Evolutionary conservation across 2,113 vertebrate species (phyloP).

Genomic region (Sorex araneus): DNA sequence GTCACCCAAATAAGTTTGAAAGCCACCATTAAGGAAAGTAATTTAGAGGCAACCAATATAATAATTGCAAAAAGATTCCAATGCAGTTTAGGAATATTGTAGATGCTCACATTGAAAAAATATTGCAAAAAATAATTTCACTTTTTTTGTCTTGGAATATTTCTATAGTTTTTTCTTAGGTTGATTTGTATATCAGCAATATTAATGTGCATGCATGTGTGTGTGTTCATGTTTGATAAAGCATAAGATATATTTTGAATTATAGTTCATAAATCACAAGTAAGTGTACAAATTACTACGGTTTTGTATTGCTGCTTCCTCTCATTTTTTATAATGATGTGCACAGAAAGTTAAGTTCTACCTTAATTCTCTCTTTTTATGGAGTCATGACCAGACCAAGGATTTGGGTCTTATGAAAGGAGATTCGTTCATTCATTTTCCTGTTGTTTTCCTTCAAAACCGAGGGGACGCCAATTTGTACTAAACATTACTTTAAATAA

Average conservation of each 20-base stretch:
- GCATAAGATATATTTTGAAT: constrained; percentile 26
- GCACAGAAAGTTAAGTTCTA: constrained; percentile 39
- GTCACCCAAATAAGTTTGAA: constrained; percentile 57
- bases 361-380: constrained; percentile 51
- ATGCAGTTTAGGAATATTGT: constrained; percentile 16
- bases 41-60: constrained; percentile 49
- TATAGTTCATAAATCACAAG: constrained; percentile 52
- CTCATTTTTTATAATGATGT: constrained; percentile 43
- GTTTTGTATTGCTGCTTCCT: constrained; percentile 37
- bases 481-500: constrained; percentile 3
- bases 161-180: constrained; percentile 36
- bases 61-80: constrained; percentile 22
- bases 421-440: not conserved
- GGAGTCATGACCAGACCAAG: not conserved
- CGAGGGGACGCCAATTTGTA: not conserved
- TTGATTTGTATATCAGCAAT: constrained; percentile 23
- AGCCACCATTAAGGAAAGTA: constrained; percentile 35
- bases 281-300: constrained; percentile 21
- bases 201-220: not conserved
- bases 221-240: not conserved
- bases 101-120: no score
- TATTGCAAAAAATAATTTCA: constrained; percentile 28
- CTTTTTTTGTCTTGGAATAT: constrained; percentile 39
- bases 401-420: not conserved
- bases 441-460: constrained; percentile 37